Evolutionary conservation across 1,140 invertebrate species (phyloP).

Genomic region (Diachasma alloeum): DNA sequence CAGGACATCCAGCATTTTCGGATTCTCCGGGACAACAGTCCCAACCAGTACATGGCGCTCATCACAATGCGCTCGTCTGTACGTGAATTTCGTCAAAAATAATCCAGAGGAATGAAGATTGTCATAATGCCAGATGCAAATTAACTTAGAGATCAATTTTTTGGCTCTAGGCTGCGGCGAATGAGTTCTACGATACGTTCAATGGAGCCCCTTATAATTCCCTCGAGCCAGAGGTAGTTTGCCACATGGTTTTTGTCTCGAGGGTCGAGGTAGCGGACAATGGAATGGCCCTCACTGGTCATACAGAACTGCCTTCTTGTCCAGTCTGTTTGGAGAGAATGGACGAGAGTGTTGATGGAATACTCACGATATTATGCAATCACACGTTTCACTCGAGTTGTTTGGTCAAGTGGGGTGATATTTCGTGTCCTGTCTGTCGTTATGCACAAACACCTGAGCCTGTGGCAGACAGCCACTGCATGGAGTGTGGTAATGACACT

Average conservation of each 20-base stretch:
- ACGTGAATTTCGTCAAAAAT: constrained; percentile 28
- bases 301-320: constrained; percentile 97
- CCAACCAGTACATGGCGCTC: constrained; percentile 97
- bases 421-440: constrained; percentile 79
- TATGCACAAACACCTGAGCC: constrained; percentile 95
- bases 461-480: constrained; percentile 82
- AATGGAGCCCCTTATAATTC: constrained; percentile 94
- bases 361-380: constrained; percentile 97
- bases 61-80: constrained; percentile 82
- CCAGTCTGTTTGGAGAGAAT: constrained; percentile 96
- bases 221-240: constrained; percentile 88
- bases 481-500: constrained; percentile 81
- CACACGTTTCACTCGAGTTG: constrained; percentile 97
- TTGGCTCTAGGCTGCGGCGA: constrained; percentile 75
- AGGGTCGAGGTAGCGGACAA: constrained; percentile 84
- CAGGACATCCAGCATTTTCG: constrained; percentile 89
- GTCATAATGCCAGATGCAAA: neutral
- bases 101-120: neutral
- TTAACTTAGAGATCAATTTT: neutral
- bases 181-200: constrained; percentile 92
- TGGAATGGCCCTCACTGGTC: constrained; percentile 76
- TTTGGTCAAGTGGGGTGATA: constrained; percentile 96
- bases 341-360: constrained; percentile 98
- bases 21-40: constrained; percentile 85
- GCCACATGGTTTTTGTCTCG: constrained; percentile 95